Evolutionary conservation across 2,113 vertebrate genomes (phyloP), one percentile per base, ranked within the genome.

Genomic region (Antigone vipio): DNA sequence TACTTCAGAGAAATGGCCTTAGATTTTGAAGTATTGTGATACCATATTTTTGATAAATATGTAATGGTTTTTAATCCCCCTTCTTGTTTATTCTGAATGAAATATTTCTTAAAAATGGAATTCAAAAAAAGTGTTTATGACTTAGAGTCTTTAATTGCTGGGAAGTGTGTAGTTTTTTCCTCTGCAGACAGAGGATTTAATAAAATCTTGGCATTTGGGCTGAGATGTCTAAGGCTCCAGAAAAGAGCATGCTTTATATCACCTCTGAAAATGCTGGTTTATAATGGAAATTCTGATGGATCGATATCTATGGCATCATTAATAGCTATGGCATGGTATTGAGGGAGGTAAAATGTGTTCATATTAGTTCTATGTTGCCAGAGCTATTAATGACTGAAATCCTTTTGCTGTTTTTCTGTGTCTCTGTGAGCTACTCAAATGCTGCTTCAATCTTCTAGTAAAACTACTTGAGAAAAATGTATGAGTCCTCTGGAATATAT

Each of bases 301-400:
- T 85, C 90, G 50, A 66, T 93, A 73, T 44, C 35, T 72, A 9
- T 47, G 40, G 23, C 56, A 84, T 80, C 55, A 45, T n/a, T 53
- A 82, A 66, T n/a, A 40, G 20, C 40, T 30, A 68, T 79, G 26
- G 34, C 11, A 13, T 75, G 21, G 6, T 66, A 62, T 38, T 86
- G 15, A 44, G 30, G 74, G 53, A 94, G 38, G 69, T 75, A 45
- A 89, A 77, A 45, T 49, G 72, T 69, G 35, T 63, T 95, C 20
- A 6, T 85, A 12, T 88, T 91, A 88, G 38, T 72, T 93, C 60
- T 75, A 2, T 59, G 52, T 78, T 93, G 29, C 44, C 12, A n/a
- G 20, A 91, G 84, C 88, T 91, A n/a, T 75, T 93, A 68, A 75
- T 76, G 75, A 77, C 66, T 85, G 69, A 95, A 97, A 78, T 77